Base-by-base conservation (phyloP, 2,888 invertebrate genomes). In the Disparrhopalites patrizii region DNA sequence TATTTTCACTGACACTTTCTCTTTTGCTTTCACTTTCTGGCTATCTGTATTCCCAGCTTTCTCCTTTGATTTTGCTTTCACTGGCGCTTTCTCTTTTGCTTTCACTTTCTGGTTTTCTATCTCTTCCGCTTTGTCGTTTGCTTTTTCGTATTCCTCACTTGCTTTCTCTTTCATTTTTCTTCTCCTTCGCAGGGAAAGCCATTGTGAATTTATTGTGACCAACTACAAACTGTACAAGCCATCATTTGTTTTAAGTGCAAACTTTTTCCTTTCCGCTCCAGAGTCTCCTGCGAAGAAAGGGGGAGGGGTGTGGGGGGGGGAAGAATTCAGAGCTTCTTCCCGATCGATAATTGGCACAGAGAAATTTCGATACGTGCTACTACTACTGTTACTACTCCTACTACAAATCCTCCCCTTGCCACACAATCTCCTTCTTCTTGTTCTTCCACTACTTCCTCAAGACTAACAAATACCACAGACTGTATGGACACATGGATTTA, bases 291-390 rank as follows among this genome's bases (percentile, higher is more conserved):
- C 5, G 55, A 33, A 43, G 20, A 5, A 43, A 10, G 43, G n/a
- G 5, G 43, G n/a, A 10, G 43, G 4, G 20, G 8, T 7, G 36
- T 15, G 15, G 36, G 8, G 36, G 36, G 36, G 47, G 20, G 47
- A 47, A 47, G 27, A 56, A 56, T 38, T 10, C 28, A 25, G 25
- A 36, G 25, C 13, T 27, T 40, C 40, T 31, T 56, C 30, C 38
- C 28, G 58, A 58, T 58, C 58, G 58, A 58, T 58, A 58, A 58
- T 58, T 43, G 58, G 58, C 58, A 58, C 58, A 40, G 56, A 31
- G 27, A 58, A 58, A 58, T 58, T 58, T 58, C 58, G 58, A 58
- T 58, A 47, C 58, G 36, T 56, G 33, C 25, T 23, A 47, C 20
- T 47, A 20, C 47, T 15, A 15, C 15, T 36, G 36, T 7, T 10